phyloP scores from a whole-genome alignment of 2,888 invertebrate genomes.

The Cheilosia impressa region DNA sequence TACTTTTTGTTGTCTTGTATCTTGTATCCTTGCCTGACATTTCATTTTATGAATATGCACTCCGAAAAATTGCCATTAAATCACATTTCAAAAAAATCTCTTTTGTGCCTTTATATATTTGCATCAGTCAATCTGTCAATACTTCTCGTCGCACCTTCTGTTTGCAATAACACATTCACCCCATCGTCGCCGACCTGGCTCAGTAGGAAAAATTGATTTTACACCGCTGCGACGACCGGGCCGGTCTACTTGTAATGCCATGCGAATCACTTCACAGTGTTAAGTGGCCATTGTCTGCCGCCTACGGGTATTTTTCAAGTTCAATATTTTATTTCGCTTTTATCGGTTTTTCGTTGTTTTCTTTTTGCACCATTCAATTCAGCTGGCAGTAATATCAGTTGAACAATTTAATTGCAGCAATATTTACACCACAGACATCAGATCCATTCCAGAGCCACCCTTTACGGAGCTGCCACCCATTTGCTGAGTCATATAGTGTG shows the following conservation, averaged over 20 bases:
- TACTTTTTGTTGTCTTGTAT: too few relatives aligned
- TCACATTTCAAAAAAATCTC: slow-evolving; percentile 45
- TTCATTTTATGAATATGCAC: neutral
- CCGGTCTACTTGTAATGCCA: slow-evolving; percentile 43
- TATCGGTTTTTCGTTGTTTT: slow-evolving; percentile 24
- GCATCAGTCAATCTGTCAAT: slow-evolving; percentile 27
- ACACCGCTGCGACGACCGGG: slow-evolving; percentile 5
- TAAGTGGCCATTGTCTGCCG: slow-evolving; percentile 72
- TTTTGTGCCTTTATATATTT: slow-evolving; percentile 40
- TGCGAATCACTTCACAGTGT: slow-evolving; percentile 48
- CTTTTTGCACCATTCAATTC: slow-evolving; percentile 34
- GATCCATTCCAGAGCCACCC: slow-evolving; percentile 1
- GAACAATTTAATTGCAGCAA: slow-evolving; percentile 72
- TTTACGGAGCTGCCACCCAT: slow-evolving; percentile 16
- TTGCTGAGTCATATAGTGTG: slow-evolving; percentile 50
- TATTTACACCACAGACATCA: slow-evolving; percentile 68
- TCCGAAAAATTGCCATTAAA: slow-evolving; percentile 16
- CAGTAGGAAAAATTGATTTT: slow-evolving; percentile 57
- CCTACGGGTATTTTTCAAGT: slow-evolving; percentile 70
- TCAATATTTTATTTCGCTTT: slow-evolving; percentile 70
- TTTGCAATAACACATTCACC: slow-evolving; percentile 7
- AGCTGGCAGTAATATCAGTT: slow-evolving; percentile 60
- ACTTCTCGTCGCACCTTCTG: slow-evolving; percentile 24
- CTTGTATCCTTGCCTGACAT: neutral
- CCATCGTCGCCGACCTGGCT: slow-evolving; percentile 31